These are phyloP conservation scores for Donacobius atricapilla DNA, from an alignment of 2,113 vertebrate genomes.

Conservation along the genomic window DNA sequence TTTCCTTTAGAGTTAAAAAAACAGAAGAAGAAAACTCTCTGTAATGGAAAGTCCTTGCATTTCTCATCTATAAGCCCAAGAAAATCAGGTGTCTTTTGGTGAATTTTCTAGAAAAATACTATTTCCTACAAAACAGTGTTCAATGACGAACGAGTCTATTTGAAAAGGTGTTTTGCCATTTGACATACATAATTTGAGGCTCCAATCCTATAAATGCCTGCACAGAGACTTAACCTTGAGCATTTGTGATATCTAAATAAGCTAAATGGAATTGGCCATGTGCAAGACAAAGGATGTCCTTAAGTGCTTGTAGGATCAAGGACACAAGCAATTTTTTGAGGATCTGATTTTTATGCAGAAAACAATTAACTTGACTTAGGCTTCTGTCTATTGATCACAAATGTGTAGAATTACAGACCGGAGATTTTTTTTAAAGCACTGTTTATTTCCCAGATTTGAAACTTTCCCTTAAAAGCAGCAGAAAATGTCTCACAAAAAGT, in stretches of 20 bases:
- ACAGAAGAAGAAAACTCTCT: neutral
- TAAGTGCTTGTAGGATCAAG: neutral
- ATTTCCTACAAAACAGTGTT: neutral
- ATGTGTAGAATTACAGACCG: neutral
- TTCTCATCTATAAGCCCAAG: neutral
- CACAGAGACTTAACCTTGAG: neutral
- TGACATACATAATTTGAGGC: neutral
- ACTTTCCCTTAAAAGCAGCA: neutral
- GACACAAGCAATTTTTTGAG: neutral
- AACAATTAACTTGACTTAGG: neutral
- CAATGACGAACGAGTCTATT: neutral
- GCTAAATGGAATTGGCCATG: neutral
- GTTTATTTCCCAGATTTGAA: neutral
- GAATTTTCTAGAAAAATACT: neutral
- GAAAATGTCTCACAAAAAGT: constrained; percentile 4
- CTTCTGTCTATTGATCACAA: neutral
- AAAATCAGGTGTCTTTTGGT: neutral
- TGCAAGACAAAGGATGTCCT: neutral
- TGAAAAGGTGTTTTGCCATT: neutral
- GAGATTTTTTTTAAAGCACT: neutral
- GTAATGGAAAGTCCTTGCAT: neutral
- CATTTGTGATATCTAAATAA: neutral
- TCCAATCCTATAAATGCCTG: neutral
- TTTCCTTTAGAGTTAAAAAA: neutral
- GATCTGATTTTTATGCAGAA: neutral